Conservation (phyloP, 2,113 vertebrate genomes). For the Mastomys natalensis region DNA sequence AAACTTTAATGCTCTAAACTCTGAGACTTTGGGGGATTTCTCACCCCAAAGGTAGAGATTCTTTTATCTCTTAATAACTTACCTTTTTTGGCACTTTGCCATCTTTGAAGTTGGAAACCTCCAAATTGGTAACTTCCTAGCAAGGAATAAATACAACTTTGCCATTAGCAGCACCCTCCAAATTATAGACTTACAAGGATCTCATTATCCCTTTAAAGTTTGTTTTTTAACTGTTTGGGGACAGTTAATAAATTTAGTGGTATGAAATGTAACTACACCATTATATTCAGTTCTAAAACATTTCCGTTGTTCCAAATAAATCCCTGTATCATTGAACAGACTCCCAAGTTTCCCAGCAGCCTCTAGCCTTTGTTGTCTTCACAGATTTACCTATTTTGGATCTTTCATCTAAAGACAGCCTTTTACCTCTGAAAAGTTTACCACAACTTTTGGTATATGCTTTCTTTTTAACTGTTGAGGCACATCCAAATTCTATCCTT, state of each 20-base stretch:
- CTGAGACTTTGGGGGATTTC: background rate
- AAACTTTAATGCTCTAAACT: background rate
- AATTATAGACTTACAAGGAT: background rate
- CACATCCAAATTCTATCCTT: background rate
- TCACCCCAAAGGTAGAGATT: background rate
- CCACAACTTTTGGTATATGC: background rate
- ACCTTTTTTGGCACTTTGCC: background rate
- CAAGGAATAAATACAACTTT: background rate
- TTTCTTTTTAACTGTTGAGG: background rate
- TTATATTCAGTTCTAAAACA: background rate
- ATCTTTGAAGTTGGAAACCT: background rate
- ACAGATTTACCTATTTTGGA: background rate
- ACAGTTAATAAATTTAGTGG: background rate
- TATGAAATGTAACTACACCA: background rate
- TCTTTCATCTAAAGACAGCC: background rate
- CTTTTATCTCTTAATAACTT: background rate
- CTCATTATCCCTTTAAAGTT: background rate
- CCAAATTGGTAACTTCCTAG: background rate
- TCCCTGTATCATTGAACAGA: background rate
- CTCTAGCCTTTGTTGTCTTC: background rate
- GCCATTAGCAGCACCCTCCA: background rate
- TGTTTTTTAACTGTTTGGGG: background rate
- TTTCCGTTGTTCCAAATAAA: conserved; percentile 2
- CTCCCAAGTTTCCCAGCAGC: background rate
- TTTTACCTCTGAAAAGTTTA: too few relatives aligned